These are phyloP conservation scores for Seladonia tumulorum DNA, from an alignment of 2,888 invertebrate species.

Conservation along the genomic window DNA sequence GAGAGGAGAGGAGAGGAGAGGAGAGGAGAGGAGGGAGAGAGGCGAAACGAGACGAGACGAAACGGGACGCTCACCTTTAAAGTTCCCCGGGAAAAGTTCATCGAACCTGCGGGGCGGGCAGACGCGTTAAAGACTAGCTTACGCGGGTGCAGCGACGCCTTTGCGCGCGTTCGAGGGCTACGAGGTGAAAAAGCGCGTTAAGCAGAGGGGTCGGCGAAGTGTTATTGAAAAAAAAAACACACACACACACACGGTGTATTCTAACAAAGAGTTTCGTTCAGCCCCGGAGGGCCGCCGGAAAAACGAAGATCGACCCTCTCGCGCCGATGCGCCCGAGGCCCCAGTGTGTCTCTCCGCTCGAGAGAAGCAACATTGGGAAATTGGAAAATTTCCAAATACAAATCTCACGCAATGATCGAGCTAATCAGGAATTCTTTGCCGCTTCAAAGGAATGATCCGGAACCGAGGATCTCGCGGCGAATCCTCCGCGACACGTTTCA, in stretches of 20 bases:
- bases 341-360: slow-evolving; percentile 2
- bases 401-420: neutral
- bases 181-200: slow-evolving; percentile 70
- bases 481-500: neutral
- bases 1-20: neutral
- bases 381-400: slow-evolving; percentile 36
- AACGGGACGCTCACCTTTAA: slow-evolving; percentile 64
- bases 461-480: neutral
- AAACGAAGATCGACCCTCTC: slow-evolving; percentile 43
- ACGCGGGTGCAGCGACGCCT: slow-evolving; percentile 63
- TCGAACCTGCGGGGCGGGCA: slow-evolving; percentile 62
- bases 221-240: slow-evolving; percentile 60
- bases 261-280: slow-evolving; percentile 65
- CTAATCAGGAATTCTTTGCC: neutral
- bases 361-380: slow-evolving; percentile 27
- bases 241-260: slow-evolving; percentile 35
- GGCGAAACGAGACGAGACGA: neutral
- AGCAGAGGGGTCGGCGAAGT: slow-evolving; percentile 63
- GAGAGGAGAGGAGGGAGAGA: neutral
- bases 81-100: slow-evolving; percentile 64
- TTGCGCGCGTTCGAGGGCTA: slow-evolving; percentile 62
- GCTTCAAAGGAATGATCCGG: neutral
- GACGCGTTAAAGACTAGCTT: slow-evolving; percentile 71
- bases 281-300: neutral
- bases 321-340: neutral